Evolutionary conservation across 2,113 vertebrate genomes (phyloP).

Genomic region (Melospiza georgiana): DNA sequence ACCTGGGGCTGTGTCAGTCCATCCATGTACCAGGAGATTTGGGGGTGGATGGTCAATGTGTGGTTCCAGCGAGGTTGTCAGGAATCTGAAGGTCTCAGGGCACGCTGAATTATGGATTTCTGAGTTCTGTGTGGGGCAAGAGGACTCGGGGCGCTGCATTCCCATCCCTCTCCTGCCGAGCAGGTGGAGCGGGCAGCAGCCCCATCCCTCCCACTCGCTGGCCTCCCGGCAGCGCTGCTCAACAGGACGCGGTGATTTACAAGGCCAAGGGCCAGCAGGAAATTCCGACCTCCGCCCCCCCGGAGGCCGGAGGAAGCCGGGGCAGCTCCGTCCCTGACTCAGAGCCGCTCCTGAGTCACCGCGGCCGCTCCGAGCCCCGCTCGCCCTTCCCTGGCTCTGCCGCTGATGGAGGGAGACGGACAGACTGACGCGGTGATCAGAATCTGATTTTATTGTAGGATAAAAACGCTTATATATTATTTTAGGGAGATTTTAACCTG

Average conservation of each 20-base stretch:
- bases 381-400: not conserved
- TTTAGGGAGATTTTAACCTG: too few relatives aligned
- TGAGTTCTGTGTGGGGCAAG: rapidly evolving
- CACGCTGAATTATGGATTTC: rapidly evolving
- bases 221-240: not conserved
- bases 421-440: too few relatives aligned
- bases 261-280: slow-evolving; percentile 50
- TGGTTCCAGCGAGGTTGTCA: not conserved
- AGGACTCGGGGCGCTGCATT: not conserved
- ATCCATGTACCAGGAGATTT: not conserved
- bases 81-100: not conserved
- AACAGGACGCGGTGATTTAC: slow-evolving; percentile 40
- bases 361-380: not conserved
- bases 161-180: not conserved
- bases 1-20: rapidly evolving
- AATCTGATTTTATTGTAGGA: too few relatives aligned
- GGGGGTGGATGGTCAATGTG: not conserved
- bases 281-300: slow-evolving; percentile 62
- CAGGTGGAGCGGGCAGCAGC: slow-evolving; percentile 7
- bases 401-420: too few relatives aligned
- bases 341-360: slow-evolving; percentile 20
- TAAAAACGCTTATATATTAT: too few relatives aligned
- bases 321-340: slow-evolving; percentile 14
- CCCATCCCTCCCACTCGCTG: not conserved
- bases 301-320: slow-evolving; percentile 43